phyloP scores from a whole-genome alignment of 2,888 invertebrate genomes.

The Cryptophagus acutangulus region DNA sequence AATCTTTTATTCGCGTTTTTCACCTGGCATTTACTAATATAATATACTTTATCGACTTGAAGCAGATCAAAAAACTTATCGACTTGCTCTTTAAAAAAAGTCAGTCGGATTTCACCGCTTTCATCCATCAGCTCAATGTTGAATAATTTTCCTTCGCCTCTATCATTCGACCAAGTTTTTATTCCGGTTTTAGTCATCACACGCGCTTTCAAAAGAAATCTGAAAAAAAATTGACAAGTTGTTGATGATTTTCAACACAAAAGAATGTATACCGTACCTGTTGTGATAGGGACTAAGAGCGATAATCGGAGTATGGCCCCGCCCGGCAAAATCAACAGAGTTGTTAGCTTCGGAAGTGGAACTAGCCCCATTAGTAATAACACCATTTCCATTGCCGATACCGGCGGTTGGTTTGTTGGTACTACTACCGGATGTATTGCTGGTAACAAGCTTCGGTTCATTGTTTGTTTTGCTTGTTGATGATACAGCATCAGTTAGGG shows the following conservation, averaged over 20 bases:
- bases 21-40: slow-evolving; percentile 75
- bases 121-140: slow-evolving; percentile 91
- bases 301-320: slow-evolving; percentile 69
- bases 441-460: background rate
- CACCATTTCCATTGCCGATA: slow-evolving; percentile 4
- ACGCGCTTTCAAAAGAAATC: slow-evolving; percentile 89
- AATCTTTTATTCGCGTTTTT: slow-evolving; percentile 93
- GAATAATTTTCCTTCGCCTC: slow-evolving; percentile 91
- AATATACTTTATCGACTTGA: slow-evolving; percentile 82
- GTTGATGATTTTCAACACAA: slow-evolving; percentile 3
- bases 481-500: slow-evolving; percentile 33
- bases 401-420: slow-evolving; percentile 7
- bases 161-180: slow-evolving; percentile 85
- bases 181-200: slow-evolving; percentile 78
- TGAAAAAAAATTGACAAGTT: slow-evolving; percentile 35
- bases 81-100: slow-evolving; percentile 81
- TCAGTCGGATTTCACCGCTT: slow-evolving; percentile 88
- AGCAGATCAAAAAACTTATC: slow-evolving; percentile 87
- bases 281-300: slow-evolving; percentile 92
- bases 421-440: background rate
- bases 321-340: slow-evolving; percentile 26
- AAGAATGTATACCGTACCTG: slow-evolving; percentile 53
- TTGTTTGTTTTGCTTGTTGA: slow-evolving; percentile 1
- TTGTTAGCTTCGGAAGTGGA: slow-evolving; percentile 7
- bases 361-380: slow-evolving; percentile 10